Evolutionary conservation across 2,797 vertebrate genomes (phyloP).

Genomic region (Catamblyrhynchus diadema): DNA sequence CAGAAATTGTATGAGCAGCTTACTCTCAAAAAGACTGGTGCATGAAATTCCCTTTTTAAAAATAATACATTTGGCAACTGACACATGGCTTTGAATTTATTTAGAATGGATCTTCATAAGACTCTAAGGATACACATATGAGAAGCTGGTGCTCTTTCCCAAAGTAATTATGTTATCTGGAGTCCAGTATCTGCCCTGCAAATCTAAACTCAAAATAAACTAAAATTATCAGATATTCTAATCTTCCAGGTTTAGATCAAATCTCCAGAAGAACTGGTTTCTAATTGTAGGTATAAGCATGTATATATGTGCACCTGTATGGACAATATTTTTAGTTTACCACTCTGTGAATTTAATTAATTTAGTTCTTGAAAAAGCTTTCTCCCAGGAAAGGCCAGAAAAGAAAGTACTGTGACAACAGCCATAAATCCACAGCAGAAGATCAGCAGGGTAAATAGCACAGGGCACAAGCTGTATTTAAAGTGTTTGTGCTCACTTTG

Average conservation of each 20-base stretch:
- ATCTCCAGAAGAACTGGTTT: neutral
- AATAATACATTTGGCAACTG: neutral
- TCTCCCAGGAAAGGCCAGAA: neutral
- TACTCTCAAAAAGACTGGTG: neutral
- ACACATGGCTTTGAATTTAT: neutral
- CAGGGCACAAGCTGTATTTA: neutral
- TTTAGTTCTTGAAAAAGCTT: slow-evolving; percentile 14
- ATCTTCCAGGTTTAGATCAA: neutral
- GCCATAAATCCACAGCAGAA: slow-evolving; percentile 31
- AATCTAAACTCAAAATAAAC: neutral
- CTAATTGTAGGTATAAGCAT: neutral
- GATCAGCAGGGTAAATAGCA: neutral
- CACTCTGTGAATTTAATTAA: neutral
- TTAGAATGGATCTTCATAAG: neutral
- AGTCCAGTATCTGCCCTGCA: neutral
- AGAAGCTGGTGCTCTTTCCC: neutral
- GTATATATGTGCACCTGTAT: neutral
- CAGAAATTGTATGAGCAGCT: neutral
- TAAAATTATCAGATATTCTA: neutral
- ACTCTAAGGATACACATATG: neutral
- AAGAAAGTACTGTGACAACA: slow-evolving; percentile 27
- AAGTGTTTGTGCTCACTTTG: neutral
- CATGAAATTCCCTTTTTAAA: neutral
- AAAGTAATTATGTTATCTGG: neutral
- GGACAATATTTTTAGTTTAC: neutral